Evolutionary conservation across 2,888 invertebrate species (phyloP).

Genomic region (Catocala sponsa): DNA sequence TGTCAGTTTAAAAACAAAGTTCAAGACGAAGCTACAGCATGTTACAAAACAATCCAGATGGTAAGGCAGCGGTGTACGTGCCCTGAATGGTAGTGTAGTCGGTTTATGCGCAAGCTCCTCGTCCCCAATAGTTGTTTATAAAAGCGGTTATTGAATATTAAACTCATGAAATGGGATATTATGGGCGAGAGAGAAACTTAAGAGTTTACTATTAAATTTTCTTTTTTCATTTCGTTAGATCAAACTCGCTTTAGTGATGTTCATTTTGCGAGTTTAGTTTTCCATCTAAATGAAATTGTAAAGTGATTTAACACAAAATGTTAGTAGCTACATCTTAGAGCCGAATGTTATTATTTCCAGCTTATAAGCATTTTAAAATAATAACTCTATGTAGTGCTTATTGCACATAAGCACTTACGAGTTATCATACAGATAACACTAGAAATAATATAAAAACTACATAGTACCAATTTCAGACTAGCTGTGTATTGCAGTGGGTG

Average conservation of each 20-base stretch:
- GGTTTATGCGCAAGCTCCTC: constrained; percentile 29
- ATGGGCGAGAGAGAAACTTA: constrained; percentile 52
- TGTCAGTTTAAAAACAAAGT: constrained; percentile 78
- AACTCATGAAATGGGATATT: constrained; percentile 67
- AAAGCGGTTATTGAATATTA: constrained; percentile 76
- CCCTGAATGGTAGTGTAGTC: constrained; percentile 59
- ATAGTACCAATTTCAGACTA: too few relatives aligned
- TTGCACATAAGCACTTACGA: too few relatives aligned
- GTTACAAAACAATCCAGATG: constrained; percentile 84
- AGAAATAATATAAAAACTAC: too few relatives aligned
- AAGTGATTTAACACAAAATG: too few relatives aligned
- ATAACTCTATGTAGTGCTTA: too few relatives aligned
- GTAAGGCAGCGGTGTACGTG: constrained; percentile 79
- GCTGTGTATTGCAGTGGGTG: too few relatives aligned
- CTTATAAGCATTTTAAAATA: too few relatives aligned
- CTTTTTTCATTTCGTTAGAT: constrained; percentile 8
- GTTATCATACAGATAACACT: too few relatives aligned
- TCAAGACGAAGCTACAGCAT: constrained; percentile 67
- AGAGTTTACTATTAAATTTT: constrained; percentile 54
- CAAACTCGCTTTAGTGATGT: not conserved
- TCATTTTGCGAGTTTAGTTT: not conserved
- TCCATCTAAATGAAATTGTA: not conserved
- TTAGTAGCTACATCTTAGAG: not conserved
- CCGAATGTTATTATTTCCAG: too few relatives aligned
- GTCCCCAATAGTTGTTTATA: constrained; percentile 64